phyloP scores from a whole-genome alignment of 2,888 invertebrate genomes.

The Platerodrilus igneus region DNA sequence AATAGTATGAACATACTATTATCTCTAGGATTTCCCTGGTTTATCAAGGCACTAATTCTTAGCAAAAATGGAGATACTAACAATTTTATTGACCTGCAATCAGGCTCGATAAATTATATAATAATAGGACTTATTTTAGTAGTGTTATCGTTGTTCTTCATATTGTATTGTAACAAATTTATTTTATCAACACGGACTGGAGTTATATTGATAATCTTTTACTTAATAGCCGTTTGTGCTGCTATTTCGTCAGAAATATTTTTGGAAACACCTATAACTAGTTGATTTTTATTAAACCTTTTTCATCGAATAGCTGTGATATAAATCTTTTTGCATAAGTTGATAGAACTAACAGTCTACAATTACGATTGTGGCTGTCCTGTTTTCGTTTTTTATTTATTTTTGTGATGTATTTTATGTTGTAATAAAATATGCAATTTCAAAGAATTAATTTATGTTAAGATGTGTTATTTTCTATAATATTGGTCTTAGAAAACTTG shows the following conservation, averaged over 20 bases:
- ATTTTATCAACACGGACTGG: conserved; percentile 67
- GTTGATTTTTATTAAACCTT: too few species aligned
- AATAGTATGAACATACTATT: conserved; percentile 81
- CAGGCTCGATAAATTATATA: conserved; percentile 77
- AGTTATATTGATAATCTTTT: conserved; percentile 59
- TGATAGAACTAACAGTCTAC: too few species aligned
- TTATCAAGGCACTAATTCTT: conserved; percentile 73
- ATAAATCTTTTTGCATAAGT: too few species aligned
- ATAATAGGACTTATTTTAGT: conserved; percentile 73
- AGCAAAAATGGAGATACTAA: conserved; percentile 46
- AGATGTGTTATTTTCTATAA: too few species aligned
- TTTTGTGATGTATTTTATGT: too few species aligned
- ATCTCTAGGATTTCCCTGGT: conserved; percentile 80
- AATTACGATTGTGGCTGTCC: too few species aligned
- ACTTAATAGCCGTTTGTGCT: conserved; percentile 66
- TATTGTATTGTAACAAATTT: conserved; percentile 66
- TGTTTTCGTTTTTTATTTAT: too few species aligned
- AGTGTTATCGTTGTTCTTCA: conserved; percentile 63
- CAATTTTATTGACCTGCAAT: conserved; percentile 63
- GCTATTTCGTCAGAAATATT: conserved; percentile 73
- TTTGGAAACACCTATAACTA: too few species aligned
- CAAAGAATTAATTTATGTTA: too few species aligned
- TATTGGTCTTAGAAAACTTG: too few species aligned
- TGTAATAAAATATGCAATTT: too few species aligned
- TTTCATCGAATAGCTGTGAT: too few species aligned